Conservation (phyloP, 2,888 invertebrate genomes). For the Syrphus vitripennis region DNA sequence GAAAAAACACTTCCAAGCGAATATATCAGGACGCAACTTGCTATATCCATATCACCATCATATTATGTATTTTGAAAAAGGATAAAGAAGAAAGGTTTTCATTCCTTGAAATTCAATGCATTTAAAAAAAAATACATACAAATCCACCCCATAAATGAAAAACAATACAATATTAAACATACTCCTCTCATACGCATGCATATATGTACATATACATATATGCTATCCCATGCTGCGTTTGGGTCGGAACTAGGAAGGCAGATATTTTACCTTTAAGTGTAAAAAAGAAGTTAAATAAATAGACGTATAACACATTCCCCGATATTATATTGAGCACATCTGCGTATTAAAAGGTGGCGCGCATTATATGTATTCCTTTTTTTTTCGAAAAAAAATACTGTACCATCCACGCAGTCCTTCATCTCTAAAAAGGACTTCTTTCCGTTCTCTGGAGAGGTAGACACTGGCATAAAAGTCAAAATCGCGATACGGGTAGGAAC, state of each 20-base stretch:
- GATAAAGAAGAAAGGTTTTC: neutral
- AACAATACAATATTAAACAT: neutral
- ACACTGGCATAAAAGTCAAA: slow-evolving; percentile 62
- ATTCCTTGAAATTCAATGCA: neutral
- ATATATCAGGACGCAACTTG: neutral
- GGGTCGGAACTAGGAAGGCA: neutral
- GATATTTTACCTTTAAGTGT: neutral
- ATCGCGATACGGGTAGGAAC: slow-evolving; percentile 61
- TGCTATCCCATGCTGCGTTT: neutral
- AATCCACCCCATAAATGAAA: slow-evolving; percentile 23
- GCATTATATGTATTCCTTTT: slow-evolving; percentile 12
- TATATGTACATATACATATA: no score
- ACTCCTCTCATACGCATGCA: neutral
- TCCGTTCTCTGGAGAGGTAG: slow-evolving; percentile 59
- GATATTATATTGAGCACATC: slow-evolving; percentile 40
- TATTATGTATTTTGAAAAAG: neutral
- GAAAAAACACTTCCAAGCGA: neutral
- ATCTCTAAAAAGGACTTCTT: slow-evolving; percentile 31
- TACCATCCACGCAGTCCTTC: slow-evolving; percentile 22
- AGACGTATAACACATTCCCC: neutral
- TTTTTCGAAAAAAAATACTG: slow-evolving; percentile 19
- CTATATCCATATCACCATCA: neutral
- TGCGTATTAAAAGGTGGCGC: slow-evolving; percentile 52
- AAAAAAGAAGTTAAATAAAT: neutral
- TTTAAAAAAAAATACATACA: neutral